phyloP scores from a whole-genome alignment of 1,140 invertebrate species.

The Zaprionus africanus region DNA sequence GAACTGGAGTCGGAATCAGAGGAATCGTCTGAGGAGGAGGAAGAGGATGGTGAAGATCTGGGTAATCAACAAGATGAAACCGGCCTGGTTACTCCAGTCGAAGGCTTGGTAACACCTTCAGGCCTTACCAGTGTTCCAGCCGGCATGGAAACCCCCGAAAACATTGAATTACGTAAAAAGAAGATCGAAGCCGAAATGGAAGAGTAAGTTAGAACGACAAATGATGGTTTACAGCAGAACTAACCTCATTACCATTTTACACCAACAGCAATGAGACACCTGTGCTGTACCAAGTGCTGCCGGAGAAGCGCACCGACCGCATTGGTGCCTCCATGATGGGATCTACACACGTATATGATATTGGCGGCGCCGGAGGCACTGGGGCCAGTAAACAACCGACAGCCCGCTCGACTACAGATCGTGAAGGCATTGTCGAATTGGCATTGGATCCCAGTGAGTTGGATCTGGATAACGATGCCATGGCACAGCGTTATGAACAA shows the following conservation, averaged over 20 bases:
- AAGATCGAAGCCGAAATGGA: conserved; percentile 99
- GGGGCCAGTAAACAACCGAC: conserved; percentile 84
- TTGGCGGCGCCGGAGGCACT: conserved; percentile 83
- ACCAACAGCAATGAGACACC: conserved; percentile 92
- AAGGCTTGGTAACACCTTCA: conserved; percentile 97
- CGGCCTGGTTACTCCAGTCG: conserved; percentile 91
- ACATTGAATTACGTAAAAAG: conserved; percentile 98
- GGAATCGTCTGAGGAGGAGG: conserved; percentile 94
- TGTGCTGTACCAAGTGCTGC: conserved; percentile 95
- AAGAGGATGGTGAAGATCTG: conserved; percentile 90
- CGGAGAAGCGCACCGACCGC: conserved; percentile 96
- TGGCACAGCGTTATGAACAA: conserved; percentile 98
- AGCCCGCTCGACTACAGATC: conserved; percentile 83
- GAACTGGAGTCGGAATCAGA: conserved; percentile 98
- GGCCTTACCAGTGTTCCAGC: conserved; percentile 97
- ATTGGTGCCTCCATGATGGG: conserved; percentile 99
- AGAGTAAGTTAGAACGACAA: conserved; percentile 86
- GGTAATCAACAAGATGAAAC: conserved; percentile 88
- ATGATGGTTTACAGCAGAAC: not conserved
- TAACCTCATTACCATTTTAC: not conserved
- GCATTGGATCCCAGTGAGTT: conserved; percentile 98
- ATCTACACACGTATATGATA: conserved; percentile 98
- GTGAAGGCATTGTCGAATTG: conserved; percentile 93
- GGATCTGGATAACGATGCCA: conserved; percentile 97
- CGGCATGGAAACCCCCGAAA: conserved; percentile 98